These are phyloP conservation scores for Falco cherrug DNA, from an alignment of 2,797 vertebrate species.

Conservation along the genomic window DNA sequence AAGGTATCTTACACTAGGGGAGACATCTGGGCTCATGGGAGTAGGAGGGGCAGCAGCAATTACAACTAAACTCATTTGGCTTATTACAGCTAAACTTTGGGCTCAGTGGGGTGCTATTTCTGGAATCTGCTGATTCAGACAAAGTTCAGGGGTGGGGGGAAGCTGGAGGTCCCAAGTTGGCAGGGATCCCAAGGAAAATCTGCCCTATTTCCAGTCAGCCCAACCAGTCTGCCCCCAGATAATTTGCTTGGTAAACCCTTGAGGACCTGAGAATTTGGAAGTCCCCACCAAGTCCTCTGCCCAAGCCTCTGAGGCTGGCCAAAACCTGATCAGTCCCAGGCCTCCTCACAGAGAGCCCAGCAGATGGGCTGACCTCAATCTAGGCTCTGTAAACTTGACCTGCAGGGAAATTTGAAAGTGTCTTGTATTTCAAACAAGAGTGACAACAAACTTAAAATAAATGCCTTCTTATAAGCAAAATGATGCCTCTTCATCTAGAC, in stretches of 20 bases:
- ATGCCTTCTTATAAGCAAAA: neutral
- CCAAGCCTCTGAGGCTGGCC: neutral
- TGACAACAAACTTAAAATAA: neutral
- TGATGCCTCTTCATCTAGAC: neutral
- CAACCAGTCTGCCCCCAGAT: neutral
- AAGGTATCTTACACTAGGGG: neutral
- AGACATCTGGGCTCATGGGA: neutral
- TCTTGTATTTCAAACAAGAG: neutral
- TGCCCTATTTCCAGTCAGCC: neutral
- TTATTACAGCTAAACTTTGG: neutral
- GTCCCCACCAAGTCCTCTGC: neutral
- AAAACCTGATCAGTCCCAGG: neutral
- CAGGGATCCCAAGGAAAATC: neutral
- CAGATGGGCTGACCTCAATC: neutral
- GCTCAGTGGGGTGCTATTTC: rapidly evolving
- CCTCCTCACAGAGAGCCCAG: neutral
- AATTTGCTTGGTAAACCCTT: neutral
- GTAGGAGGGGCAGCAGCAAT: neutral
- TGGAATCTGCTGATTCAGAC: neutral
- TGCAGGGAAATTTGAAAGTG: neutral
- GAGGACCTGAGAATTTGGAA: neutral
- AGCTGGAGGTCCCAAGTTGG: neutral
- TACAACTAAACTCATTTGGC: neutral
- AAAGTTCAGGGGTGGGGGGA: neutral
- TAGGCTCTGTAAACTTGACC: neutral